Evolutionary conservation across 2,888 invertebrate genomes (phyloP), one percentile per base, ranked within the genome.

Genomic region (Abscondita cerata): DNA sequence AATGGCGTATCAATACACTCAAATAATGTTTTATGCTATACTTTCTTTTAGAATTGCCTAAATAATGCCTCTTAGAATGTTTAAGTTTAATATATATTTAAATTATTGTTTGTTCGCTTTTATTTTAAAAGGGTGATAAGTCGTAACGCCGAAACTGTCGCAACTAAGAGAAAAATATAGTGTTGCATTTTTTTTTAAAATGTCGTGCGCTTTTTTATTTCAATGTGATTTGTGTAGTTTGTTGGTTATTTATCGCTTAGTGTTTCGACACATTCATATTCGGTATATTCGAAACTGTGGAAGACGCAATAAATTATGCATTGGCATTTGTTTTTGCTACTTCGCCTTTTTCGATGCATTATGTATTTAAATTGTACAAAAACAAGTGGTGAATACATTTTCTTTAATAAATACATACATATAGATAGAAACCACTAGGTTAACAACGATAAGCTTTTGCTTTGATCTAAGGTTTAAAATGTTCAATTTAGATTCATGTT

Each of bases 201-300:
- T 41, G 41, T 41, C 41, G 41, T 15, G 15, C 16, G 51, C 44
- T 60, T 60, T n/a, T 60, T 60, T 55, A 54, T 50, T 51, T 51
- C 55, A 19, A 44, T 41, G 54, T 54, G 60, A 60, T 60, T 59
- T 53, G 59, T 53, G 53, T 53, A 59, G 59, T 59, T 59, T 53
- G 20, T 52, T 12, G 13, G 48, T 59, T 59, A 59, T 59, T 59
- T 59, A 59, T 59, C 34, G 47, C 61, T 18, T 56, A 41, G 41
- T 53, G 53, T 48, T 59, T 59, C 59, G 53, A 59, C 53, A 59
- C 59, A 20, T 57, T 61, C 55, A 55, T 55, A 61, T 57, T 51
- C 56, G 61, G 56, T 56, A 56, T 61, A 61, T 61, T 61, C 61
- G 56, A 56, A 61, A 56, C 33, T 31, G 40, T 46, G 20, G 44